Evolutionary conservation across 2,797 vertebrate genomes (phyloP).

Genomic region (Carcharodon carcharias): DNA sequence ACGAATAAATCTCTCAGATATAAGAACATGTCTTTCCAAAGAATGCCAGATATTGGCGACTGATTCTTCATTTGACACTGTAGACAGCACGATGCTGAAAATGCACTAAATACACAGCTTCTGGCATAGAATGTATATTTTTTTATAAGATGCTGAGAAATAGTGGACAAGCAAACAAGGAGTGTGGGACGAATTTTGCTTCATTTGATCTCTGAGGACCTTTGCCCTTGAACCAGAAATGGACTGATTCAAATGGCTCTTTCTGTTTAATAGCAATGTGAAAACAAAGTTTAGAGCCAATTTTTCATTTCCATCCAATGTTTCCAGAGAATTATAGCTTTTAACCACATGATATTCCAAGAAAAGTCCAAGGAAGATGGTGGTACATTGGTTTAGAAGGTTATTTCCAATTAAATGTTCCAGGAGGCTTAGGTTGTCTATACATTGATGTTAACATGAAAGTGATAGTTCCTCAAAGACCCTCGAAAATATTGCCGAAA

Average conservation of each 20-base stretch:
- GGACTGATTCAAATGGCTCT: not conserved
- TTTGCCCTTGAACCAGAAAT: not conserved
- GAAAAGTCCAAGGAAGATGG: not conserved
- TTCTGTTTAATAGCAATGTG: not conserved
- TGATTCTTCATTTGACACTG: not conserved
- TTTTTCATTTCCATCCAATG: not conserved
- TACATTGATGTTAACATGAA: not conserved
- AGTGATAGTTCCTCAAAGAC: not conserved
- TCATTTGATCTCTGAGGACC: not conserved
- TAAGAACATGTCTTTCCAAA: not conserved
- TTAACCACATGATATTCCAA: not conserved
- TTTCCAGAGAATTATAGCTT: not conserved
- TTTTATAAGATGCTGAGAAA: not conserved
- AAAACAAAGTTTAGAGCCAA: slow-evolving; percentile 13
- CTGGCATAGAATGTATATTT: not conserved
- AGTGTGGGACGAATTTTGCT: not conserved
- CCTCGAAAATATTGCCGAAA: not conserved
- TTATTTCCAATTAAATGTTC: not conserved
- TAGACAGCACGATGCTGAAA: not conserved
- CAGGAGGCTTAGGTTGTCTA: not conserved
- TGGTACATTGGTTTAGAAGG: not conserved
- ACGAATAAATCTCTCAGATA: not conserved
- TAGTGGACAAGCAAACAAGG: not conserved
- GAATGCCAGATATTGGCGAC: not conserved
- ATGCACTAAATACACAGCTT: not conserved